These are phyloP conservation scores for Pterocles orientalis DNA, from an alignment of 2,113 vertebrate genomes.

Conservation along the genomic window DNA sequence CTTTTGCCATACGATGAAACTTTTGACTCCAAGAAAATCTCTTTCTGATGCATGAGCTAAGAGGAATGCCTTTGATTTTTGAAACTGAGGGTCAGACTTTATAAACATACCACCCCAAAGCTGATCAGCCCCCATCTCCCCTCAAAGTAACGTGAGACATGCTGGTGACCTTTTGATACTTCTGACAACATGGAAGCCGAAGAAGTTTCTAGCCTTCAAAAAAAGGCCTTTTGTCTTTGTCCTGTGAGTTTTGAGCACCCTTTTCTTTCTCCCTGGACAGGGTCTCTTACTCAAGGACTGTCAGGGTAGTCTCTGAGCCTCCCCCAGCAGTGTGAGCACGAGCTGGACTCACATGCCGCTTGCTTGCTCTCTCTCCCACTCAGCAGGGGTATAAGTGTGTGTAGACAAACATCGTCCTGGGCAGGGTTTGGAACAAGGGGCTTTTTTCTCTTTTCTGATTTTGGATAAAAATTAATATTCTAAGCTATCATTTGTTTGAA, in stretches of 20 bases:
- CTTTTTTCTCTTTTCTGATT: neutral
- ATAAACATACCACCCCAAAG: constrained; percentile 60
- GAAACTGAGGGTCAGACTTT: constrained; percentile 44
- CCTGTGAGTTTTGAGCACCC: neutral
- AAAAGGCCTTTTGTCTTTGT: neutral
- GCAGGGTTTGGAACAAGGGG: neutral
- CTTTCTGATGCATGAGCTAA: neutral
- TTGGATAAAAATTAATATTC: neutral
- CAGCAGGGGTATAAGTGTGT: neutral
- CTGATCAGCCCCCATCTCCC: neutral
- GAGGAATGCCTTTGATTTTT: constrained; percentile 68
- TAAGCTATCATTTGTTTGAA: neutral
- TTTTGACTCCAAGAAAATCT: constrained; percentile 50
- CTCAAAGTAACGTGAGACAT: neutral
- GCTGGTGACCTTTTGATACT: constrained; percentile 27
- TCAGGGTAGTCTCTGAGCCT: rapidly evolving
- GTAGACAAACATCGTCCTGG: neutral
- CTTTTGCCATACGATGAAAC: neutral
- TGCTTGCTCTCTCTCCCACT: neutral
- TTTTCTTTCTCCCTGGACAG: neutral
- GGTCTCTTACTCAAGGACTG: neutral
- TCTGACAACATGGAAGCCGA: neutral
- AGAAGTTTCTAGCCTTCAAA: neutral
- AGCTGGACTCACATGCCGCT: neutral
- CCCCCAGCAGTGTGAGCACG: rapidly evolving